phyloP scores from a whole-genome alignment of 2,797 vertebrate species.

The Danio kyathit region DNA sequence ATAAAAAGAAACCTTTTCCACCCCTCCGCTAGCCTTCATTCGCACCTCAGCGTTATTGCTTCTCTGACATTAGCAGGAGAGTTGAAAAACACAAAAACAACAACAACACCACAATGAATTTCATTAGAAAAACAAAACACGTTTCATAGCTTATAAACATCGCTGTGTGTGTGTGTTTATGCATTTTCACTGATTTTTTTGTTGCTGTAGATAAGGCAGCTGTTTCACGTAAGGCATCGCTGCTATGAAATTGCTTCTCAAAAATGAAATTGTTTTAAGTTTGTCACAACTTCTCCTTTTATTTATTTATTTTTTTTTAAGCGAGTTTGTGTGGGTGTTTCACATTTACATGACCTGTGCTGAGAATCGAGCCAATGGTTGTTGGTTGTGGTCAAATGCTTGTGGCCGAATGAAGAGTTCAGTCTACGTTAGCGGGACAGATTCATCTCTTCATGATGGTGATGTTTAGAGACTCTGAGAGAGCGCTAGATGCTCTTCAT shows the following conservation, averaged over 20 bases:
- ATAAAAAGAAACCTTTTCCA: slow-evolving; percentile 65
- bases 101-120: slow-evolving; percentile 19
- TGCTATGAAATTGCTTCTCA: slow-evolving; percentile 60
- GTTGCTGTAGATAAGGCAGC: slow-evolving; percentile 77
- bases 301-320: too few relatives aligned
- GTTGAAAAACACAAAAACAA: slow-evolving; percentile 25
- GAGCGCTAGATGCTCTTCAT: slow-evolving; percentile 81
- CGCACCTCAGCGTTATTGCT: slow-evolving; percentile 78
- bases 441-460: slow-evolving; percentile 49
- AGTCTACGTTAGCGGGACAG: slow-evolving; percentile 6
- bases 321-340: neutral
- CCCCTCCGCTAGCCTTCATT: slow-evolving; percentile 61
- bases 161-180: slow-evolving; percentile 2
- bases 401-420: slow-evolving; percentile 26
- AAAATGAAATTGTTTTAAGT: neutral
- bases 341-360: slow-evolving; percentile 15
- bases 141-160: slow-evolving; percentile 3
- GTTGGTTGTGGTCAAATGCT: slow-evolving; percentile 21
- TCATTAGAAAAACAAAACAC: slow-evolving; percentile 17
- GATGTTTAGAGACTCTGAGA: slow-evolving; percentile 58
- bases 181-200: slow-evolving; percentile 1
- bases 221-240: slow-evolving; percentile 80
- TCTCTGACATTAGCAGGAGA: slow-evolving; percentile 32
- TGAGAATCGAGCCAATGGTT: slow-evolving; percentile 45
- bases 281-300: neutral